phyloP scores from a whole-genome alignment of 2,888 invertebrate genomes.

The Oegoconia quadripuncta region DNA sequence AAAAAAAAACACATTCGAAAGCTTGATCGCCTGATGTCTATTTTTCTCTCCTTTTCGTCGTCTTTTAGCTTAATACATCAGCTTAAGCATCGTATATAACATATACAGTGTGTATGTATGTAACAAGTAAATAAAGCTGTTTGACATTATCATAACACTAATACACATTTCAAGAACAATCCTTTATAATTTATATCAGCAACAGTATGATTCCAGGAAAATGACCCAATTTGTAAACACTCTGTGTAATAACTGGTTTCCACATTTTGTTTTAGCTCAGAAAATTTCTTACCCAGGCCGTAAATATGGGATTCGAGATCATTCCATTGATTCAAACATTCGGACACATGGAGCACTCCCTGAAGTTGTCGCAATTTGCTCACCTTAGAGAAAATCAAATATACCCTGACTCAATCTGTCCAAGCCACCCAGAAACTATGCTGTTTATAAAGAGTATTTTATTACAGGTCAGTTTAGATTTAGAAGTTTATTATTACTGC shows the following conservation, averaged over 20 bases:
- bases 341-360: slow-evolving; percentile 89
- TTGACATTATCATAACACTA: too few relatives aligned
- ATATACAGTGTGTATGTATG: too few relatives aligned
- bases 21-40: too few relatives aligned
- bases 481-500: too few relatives aligned
- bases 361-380: slow-evolving; percentile 84
- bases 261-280: slow-evolving; percentile 45
- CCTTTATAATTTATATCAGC: too few relatives aligned
- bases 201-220: too few relatives aligned
- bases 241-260: background rate
- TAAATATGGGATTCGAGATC: slow-evolving; percentile 79
- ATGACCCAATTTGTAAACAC: background rate
- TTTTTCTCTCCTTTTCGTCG: too few relatives aligned
- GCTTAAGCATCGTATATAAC: too few relatives aligned
- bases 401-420: slow-evolving; percentile 84
- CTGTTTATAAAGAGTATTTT: slow-evolving; percentile 83
- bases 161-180: too few relatives aligned
- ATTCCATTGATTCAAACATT: slow-evolving; percentile 93
- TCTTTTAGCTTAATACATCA: too few relatives aligned
- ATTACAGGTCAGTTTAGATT: slow-evolving; percentile 81
- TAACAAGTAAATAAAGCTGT: too few relatives aligned
- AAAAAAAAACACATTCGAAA: too few relatives aligned
- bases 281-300: slow-evolving; percentile 60
- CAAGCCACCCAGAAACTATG: slow-evolving; percentile 79
- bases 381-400: slow-evolving; percentile 82